Evolutionary conservation across 2,113 vertebrate genomes (phyloP).

Genomic region (Urocolius indicus): DNA sequence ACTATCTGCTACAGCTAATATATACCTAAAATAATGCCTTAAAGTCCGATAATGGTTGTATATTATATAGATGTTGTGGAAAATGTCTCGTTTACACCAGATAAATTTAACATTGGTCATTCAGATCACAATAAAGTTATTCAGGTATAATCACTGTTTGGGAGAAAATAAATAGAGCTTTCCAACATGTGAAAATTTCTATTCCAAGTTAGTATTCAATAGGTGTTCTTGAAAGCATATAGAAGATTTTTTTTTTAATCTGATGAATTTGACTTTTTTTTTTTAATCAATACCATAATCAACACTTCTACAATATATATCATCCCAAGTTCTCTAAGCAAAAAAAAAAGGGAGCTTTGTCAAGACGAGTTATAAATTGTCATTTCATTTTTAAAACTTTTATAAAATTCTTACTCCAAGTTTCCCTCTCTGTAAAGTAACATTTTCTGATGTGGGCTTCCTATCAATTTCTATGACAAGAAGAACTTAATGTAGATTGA

Average conservation of each 20-base stretch:
- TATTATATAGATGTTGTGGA: background rate
- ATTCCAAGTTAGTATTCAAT: background rate
- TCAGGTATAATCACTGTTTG: background rate
- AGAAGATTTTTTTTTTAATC: accelerated
- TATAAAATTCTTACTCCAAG: background rate
- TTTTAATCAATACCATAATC: background rate
- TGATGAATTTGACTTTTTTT: background rate
- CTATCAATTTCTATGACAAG: background rate
- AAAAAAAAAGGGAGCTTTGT: background rate
- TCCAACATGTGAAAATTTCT: background rate
- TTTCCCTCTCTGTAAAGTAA: background rate
- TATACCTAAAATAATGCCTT: background rate
- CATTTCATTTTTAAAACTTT: background rate
- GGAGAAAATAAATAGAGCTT: background rate
- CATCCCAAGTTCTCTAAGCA: background rate
- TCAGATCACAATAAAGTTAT: background rate
- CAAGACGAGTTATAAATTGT: background rate
- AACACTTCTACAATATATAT: background rate
- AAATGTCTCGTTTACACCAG: background rate
- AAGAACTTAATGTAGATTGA: background rate
- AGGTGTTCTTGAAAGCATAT: background rate
- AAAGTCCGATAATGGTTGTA: background rate
- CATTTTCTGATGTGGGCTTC: background rate
- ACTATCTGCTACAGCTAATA: background rate
- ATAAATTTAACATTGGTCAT: background rate